These are phyloP conservation scores for Cherax destructor DNA, from an alignment of 1,140 invertebrate species.

Conservation along the genomic window DNA sequence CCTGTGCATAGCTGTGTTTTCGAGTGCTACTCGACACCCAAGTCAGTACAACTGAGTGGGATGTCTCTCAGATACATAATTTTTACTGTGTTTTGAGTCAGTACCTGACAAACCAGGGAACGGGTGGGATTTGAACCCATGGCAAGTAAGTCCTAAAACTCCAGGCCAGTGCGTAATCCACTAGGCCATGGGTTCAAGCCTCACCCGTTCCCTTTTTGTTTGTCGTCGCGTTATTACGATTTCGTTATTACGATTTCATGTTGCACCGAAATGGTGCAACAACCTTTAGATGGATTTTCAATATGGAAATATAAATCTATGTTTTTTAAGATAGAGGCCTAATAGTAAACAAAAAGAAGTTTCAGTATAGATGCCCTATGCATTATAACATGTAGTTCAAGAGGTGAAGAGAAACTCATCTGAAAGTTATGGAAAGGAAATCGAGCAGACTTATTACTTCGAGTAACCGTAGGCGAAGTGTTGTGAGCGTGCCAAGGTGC, in stretches of 20 bases:
- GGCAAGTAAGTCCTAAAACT: too few species aligned
- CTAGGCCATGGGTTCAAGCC: too few species aligned
- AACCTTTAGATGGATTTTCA: background rate
- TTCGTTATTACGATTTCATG: too few species aligned
- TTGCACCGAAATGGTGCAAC: background rate
- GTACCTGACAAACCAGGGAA: background rate
- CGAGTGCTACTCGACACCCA: too few species aligned
- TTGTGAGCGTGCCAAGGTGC: conserved; percentile 20
- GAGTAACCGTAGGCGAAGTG: conserved; percentile 36
- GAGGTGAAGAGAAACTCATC: background rate
- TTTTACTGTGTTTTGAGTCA: background rate
- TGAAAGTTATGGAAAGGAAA: background rate
- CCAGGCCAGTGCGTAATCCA: too few species aligned
- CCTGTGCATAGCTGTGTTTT: too few species aligned
- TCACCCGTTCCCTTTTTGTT: too few species aligned
- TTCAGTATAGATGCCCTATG: background rate
- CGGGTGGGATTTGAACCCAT: too few species aligned
- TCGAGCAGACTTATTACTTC: background rate
- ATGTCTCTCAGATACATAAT: background rate
- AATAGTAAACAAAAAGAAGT: background rate
- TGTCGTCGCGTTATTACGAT: too few species aligned
- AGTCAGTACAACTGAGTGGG: background rate
- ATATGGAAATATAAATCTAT: background rate
- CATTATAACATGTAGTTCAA: background rate
- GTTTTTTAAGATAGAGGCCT: background rate